Conservation (phyloP, 2,888 invertebrate genomes). For the Lottia scabra region DNA sequence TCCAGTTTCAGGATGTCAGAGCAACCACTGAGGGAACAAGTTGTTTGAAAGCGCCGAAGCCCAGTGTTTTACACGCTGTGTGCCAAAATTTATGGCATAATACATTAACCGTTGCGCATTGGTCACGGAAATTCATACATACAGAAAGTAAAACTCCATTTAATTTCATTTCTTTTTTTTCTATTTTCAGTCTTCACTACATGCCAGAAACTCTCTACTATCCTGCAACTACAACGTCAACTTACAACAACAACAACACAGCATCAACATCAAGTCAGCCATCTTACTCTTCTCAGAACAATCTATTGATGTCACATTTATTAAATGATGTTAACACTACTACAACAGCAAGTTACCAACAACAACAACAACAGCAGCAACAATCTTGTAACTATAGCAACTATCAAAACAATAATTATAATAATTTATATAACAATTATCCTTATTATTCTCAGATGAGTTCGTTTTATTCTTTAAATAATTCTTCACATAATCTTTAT, state of each 20-base stretch:
- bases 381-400: slow-evolving; percentile 3
- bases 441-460: background rate
- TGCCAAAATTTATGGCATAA: too few species aligned
- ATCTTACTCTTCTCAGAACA: background rate
- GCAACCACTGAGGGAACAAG: too few species aligned
- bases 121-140: too few species aligned
- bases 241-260: background rate
- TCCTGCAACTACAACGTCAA: background rate
- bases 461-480: background rate
- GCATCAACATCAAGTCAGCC: background rate
- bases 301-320: background rate
- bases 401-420: background rate
- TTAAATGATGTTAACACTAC: background rate
- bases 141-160: too few species aligned
- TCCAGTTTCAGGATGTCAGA: too few species aligned
- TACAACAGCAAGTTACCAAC: background rate
- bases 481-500: too few species aligned
- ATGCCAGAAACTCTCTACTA: background rate
- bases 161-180: too few species aligned
- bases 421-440: background rate
- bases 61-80: too few species aligned
- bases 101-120: too few species aligned
- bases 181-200: background rate
- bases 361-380: background rate
- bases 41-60: too few species aligned